Conservation (phyloP, 2,797 vertebrate genomes). For the Gobio occitaniae region DNA sequence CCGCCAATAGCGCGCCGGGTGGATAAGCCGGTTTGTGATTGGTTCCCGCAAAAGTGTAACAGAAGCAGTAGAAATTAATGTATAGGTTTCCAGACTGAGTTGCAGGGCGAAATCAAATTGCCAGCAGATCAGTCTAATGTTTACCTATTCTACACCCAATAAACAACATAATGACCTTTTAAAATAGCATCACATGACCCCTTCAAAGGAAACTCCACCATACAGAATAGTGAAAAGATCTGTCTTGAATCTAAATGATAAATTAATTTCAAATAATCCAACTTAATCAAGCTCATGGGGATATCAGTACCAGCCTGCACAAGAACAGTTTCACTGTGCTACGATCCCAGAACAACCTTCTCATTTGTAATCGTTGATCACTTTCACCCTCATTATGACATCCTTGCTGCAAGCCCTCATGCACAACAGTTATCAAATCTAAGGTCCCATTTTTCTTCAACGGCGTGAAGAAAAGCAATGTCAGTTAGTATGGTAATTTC, state of each 20-base stretch:
- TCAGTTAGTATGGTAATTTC: background rate
- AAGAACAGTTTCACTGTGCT: background rate
- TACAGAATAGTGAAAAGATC: background rate
- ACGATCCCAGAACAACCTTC: background rate
- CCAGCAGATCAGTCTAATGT: no score
- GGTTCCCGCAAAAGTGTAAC: no score
- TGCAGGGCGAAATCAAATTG: no score
- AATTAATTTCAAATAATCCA: background rate
- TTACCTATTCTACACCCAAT: background rate
- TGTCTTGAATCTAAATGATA: background rate
- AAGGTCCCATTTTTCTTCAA: constrained; percentile 36
- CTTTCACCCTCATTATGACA: constrained; percentile 11
- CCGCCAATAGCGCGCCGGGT: no score
- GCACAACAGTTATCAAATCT: constrained; percentile 24
- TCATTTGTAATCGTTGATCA: constrained; percentile 19
- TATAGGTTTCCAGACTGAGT: no score
- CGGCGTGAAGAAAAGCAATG: background rate
- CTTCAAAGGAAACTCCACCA: background rate
- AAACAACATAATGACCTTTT: background rate
- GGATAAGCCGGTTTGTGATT: no score
- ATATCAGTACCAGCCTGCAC: background rate
- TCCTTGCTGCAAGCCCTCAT: background rate
- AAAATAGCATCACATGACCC: background rate
- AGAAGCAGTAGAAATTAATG: no score
- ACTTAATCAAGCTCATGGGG: background rate